phyloP scores from a whole-genome alignment of 2,888 invertebrate species.

The Acronicta leporina region DNA sequence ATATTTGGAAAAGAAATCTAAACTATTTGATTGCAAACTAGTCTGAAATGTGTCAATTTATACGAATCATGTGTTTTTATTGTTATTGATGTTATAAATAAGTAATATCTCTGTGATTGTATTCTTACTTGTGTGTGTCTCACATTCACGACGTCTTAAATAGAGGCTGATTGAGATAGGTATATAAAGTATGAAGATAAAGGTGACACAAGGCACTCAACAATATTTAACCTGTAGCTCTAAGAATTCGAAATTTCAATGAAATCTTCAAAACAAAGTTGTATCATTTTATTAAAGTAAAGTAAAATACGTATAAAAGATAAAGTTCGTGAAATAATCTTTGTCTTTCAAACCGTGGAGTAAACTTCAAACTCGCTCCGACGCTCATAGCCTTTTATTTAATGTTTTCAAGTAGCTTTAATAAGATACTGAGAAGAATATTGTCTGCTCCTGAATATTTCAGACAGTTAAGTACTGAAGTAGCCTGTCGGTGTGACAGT shows the following conservation, averaged over 20 bases:
- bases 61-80: no score
- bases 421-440: slow-evolving; percentile 26
- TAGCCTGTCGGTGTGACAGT: slow-evolving; percentile 13
- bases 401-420: slow-evolving; percentile 31
- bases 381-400: slow-evolving; percentile 26
- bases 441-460: slow-evolving; percentile 27
- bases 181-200: no score
- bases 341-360: slow-evolving; percentile 17
- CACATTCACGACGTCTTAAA: no score
- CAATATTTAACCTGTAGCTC: not conserved
- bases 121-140: no score
- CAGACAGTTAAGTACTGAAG: slow-evolving; percentile 31
- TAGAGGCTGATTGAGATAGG: no score
- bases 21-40: no score
- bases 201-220: no score
- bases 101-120: no score
- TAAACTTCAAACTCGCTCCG: slow-evolving; percentile 17
- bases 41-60: no score
- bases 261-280: slow-evolving; percentile 3
- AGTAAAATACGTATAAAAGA: not conserved
- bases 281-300: slow-evolving; percentile 11
- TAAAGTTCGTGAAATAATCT: slow-evolving; percentile 23
- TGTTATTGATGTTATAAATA: no score
- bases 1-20: no score
- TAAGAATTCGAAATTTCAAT: not conserved